A percentile compares a stretch with the other conserved stretches of the same genome.
phyloP scores from a whole-genome alignment of 2,797 vertebrate species.

The Pampus argenteus region DNA sequence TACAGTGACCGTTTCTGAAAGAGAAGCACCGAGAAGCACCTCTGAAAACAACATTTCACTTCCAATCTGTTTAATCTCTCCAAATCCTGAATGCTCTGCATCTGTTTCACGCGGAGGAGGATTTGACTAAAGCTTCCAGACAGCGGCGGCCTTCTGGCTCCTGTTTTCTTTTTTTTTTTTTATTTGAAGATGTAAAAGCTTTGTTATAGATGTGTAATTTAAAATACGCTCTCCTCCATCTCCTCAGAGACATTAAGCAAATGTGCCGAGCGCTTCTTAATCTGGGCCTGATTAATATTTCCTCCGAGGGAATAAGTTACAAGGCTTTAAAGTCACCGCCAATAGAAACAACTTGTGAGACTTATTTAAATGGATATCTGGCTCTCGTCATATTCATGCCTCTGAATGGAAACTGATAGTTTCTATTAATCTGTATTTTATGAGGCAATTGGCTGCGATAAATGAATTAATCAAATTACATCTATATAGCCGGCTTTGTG shows the following conservation, averaged over 20 bases:
- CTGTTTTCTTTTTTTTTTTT: background rate
- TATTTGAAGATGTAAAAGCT: slow-evolving; percentile 59
- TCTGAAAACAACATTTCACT: slow-evolving; percentile 28
- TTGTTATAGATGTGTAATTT: slow-evolving; percentile 67
- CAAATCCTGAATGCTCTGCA: slow-evolving; percentile 33
- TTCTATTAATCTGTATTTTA: slow-evolving; percentile 58
- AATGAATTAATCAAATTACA: slow-evolving; percentile 52
- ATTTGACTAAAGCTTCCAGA: slow-evolving; percentile 59
- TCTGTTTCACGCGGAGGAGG: slow-evolving; percentile 42
- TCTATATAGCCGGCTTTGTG: slow-evolving; percentile 26
- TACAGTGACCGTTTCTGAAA: slow-evolving; percentile 25
- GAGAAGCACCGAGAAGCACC: background rate
- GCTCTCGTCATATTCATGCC: slow-evolving; percentile 20
- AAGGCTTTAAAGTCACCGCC: slow-evolving; percentile 64
- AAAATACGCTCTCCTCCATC: slow-evolving; percentile 53
- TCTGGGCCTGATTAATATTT: slow-evolving; percentile 79
- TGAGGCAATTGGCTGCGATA: slow-evolving; percentile 48
- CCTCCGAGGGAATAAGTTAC: slow-evolving; percentile 69
- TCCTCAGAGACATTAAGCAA: slow-evolving; percentile 68
- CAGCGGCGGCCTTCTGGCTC: slow-evolving; percentile 22
- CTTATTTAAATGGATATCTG: slow-evolving; percentile 66
- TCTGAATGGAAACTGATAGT: slow-evolving; percentile 51
- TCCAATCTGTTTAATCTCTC: slow-evolving; percentile 49
- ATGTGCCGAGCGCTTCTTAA: slow-evolving; percentile 67
- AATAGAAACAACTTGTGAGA: slow-evolving; percentile 62